phyloP scores from a whole-genome alignment of 1,140 invertebrate genomes.

The Sitobion miscanthi region DNA sequence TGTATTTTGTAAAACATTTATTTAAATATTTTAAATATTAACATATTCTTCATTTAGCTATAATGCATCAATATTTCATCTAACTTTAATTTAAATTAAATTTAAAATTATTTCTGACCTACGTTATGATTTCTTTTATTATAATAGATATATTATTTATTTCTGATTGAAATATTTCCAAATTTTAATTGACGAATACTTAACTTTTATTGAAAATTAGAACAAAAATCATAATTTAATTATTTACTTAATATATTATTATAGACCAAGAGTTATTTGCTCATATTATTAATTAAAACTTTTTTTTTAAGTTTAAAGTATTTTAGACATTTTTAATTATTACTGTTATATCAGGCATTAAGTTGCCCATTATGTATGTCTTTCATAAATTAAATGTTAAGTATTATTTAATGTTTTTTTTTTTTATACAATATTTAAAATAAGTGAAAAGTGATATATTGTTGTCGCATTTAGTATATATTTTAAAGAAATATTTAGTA shows the following conservation, averaged over 20 bases:
- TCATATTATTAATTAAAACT: not conserved
- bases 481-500: not conserved
- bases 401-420: slow-evolving; percentile 30
- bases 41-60: slow-evolving; percentile 10
- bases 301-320: slow-evolving; percentile 26
- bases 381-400: slow-evolving; percentile 32
- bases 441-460: slow-evolving; percentile 13
- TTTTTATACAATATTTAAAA: not conserved
- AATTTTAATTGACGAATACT: not conserved
- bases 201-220: not conserved
- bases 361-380: not conserved
- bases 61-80: not conserved
- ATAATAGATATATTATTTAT: not conserved
- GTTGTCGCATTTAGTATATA: slow-evolving; percentile 12
- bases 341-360: slow-evolving; percentile 27
- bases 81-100: not conserved
- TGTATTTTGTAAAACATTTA: not conserved
- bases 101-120: not conserved
- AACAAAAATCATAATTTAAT: not conserved
- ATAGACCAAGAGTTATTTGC: slow-evolving; percentile 5
- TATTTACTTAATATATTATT: not conserved
- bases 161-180: not conserved
- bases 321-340: slow-evolving; percentile 21
- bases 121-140: not conserved
- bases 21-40: not conserved